A percentile compares a stretch with the other conserved stretches of the same genome.
These are phyloP conservation scores for Belgica antarctica DNA, from an alignment of 2,888 invertebrate genomes.

Conservation along the genomic window DNA sequence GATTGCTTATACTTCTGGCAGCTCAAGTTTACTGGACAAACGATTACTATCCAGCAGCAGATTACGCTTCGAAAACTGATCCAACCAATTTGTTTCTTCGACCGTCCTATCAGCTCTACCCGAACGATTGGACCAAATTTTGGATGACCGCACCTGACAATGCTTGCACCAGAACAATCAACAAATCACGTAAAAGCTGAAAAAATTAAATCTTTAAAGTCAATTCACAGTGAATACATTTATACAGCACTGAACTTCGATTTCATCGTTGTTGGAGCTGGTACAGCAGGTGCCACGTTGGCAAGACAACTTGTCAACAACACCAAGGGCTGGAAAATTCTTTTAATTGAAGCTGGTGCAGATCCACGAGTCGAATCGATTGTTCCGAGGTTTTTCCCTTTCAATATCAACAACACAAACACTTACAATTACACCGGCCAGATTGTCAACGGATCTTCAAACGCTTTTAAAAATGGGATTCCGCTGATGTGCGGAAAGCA, in stretches of 20 bases:
- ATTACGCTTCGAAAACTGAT: too few relatives aligned
- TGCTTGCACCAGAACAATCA: too few relatives aligned
- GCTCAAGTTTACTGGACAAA: too few relatives aligned
- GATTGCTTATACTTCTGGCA: too few relatives aligned
- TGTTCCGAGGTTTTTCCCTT: background rate
- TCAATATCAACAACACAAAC: background rate
- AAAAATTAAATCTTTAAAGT: too few relatives aligned
- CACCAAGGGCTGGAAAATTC: background rate
- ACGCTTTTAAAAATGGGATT: background rate
- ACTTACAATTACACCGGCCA: background rate
- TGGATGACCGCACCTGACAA: too few relatives aligned
- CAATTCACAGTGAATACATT: too few relatives aligned
- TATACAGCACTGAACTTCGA: slow-evolving; percentile 14
- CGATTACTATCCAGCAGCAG: too few relatives aligned
- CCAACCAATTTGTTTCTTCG: too few relatives aligned
- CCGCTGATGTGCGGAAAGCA: background rate
- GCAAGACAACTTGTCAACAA: background rate
- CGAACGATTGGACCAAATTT: too few relatives aligned
- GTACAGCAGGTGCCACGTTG: slow-evolving; percentile 7
- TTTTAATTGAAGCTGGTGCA: slow-evolving; percentile 3
- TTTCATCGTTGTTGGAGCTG: slow-evolving; percentile 6
- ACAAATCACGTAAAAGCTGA: too few relatives aligned
- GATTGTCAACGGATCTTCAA: background rate
- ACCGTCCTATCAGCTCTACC: too few relatives aligned
- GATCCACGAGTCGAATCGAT: background rate